Base-by-base conservation (phyloP, 2,113 vertebrate species). In the Misgurnus mizolepis region DNA sequence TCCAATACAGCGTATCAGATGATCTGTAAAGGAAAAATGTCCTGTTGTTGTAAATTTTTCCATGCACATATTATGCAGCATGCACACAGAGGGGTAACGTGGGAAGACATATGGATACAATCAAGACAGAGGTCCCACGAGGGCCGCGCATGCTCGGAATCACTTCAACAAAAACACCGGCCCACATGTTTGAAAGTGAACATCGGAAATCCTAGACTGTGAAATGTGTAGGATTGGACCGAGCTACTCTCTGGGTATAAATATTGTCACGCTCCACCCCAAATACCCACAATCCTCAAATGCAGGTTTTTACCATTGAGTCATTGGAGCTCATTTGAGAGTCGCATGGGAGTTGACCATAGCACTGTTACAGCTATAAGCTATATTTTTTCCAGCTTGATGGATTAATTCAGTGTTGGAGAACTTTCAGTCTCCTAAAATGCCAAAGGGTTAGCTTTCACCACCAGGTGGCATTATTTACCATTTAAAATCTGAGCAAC, bases 1-100 rank as follows among this genome's bases (percentile, higher is more conserved):
- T 85, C 80, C 89, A 89, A 65, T 62, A 81, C 81, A 82, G 86
- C 60, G 58, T 86, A 89, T 88, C 89, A 70, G 71, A 87, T 78
- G 82, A 86, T 55, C 94, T 95, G 87, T 12, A 71, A 47, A 53
- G 70, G 79, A 82, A 75, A 84, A 82, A 81, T 77, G 45, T 73
- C 9, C 49, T 69, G 80, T 76, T 82, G 47, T 65, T 78, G 74
- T 80, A 78, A 47, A 80, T 77, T 65, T 83, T 84, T 84, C 64
- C 80, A 80, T 82, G 67, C 76, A 45, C 40, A 61, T 27, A 84
- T 67, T 18, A 34, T 34, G 15, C 79, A 41, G 65, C 74, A 67
- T 53, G 55, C 62, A 77, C 34, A 78, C 79, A 62, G 47, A 74
- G 62, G 80, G 56, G 81, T 70, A 73, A 40, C 40, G 80, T 64